These are phyloP conservation scores for Bombus vancouverensis DNA, from an alignment of 1,140 invertebrate species.

Conservation along the genomic window DNA sequence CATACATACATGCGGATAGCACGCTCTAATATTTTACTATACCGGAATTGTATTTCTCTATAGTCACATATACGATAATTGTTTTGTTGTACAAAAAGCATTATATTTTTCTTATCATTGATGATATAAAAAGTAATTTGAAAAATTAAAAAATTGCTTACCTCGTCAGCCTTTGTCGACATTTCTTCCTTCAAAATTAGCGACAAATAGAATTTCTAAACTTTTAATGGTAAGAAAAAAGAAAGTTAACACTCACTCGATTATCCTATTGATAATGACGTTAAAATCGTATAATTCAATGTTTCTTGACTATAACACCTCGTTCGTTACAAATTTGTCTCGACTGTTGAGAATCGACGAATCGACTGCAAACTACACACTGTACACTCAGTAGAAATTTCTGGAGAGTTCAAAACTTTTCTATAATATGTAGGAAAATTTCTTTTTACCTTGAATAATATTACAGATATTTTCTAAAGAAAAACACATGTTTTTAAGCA, in stretches of 20 bases:
- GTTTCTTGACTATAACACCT: not conserved
- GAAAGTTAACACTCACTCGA: not conserved
- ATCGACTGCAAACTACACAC: not conserved
- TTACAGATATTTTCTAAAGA: not conserved
- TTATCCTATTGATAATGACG: not conserved
- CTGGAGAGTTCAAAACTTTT: slow-evolving; percentile 8
- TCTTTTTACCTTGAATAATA: not conserved
- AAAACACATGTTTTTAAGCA: not conserved
- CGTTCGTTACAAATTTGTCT: not conserved
- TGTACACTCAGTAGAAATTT: slow-evolving; percentile 23
- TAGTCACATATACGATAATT: not conserved
- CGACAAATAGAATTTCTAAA: not conserved
- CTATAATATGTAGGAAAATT: not conserved
- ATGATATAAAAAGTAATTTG: not conserved
- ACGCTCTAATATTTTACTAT: not conserved
- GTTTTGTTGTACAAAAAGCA: not conserved
- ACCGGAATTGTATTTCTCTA: not conserved
- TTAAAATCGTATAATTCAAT: not conserved
- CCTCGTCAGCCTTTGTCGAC: slow-evolving; percentile 48
- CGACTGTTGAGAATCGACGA: not conserved
- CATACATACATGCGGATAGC: too few relatives aligned
- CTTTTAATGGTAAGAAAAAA: not conserved
- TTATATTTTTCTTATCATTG: slow-evolving; percentile 3
- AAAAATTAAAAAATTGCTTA: slow-evolving; percentile 8
- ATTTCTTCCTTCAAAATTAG: slow-evolving; percentile 17